A percentile compares a stretch with the other conserved stretches of the same genome.
phyloP scores from a whole-genome alignment of 2,888 invertebrate genomes.

The Apoderus coryli region DNA sequence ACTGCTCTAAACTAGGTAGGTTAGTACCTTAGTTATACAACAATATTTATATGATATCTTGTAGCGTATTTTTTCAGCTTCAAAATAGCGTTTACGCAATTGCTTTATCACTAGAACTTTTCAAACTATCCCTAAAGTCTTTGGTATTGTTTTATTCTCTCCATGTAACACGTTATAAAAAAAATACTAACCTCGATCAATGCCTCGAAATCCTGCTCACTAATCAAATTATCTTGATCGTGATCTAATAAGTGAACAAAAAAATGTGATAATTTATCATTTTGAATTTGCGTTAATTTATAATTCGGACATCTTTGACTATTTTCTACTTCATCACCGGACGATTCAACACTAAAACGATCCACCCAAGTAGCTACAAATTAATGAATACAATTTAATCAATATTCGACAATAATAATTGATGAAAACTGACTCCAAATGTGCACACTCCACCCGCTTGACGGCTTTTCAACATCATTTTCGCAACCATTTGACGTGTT shows the following conservation, averaged over 20 bases:
- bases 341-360: slow-evolving; percentile 51
- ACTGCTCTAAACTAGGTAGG: too few species aligned
- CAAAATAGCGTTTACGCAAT: too few species aligned
- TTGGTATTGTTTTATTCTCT: too few species aligned
- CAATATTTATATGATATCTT: too few species aligned
- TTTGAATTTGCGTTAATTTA: slow-evolving; percentile 46
- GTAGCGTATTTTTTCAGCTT: too few species aligned
- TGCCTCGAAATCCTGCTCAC: slow-evolving; percentile 53
- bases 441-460: slow-evolving; percentile 63
- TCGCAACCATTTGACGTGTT: too few species aligned
- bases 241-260: slow-evolving; percentile 56
- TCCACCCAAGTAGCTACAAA: slow-evolving; percentile 58
- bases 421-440: slow-evolving; percentile 50
- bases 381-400: slow-evolving; percentile 6
- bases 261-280: slow-evolving; percentile 55
- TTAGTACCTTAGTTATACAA: too few species aligned
- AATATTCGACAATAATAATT: slow-evolving; percentile 1
- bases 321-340: slow-evolving; percentile 36
- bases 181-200: slow-evolving; percentile 58
- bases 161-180: too few species aligned
- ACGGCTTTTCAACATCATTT: too few species aligned
- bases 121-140: too few species aligned
- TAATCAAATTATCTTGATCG: slow-evolving; percentile 56
- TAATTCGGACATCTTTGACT: too few species aligned
- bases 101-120: too few species aligned